Base-by-base conservation (phyloP, 2,888 invertebrate species). In the Phaedon cochleariae region DNA sequence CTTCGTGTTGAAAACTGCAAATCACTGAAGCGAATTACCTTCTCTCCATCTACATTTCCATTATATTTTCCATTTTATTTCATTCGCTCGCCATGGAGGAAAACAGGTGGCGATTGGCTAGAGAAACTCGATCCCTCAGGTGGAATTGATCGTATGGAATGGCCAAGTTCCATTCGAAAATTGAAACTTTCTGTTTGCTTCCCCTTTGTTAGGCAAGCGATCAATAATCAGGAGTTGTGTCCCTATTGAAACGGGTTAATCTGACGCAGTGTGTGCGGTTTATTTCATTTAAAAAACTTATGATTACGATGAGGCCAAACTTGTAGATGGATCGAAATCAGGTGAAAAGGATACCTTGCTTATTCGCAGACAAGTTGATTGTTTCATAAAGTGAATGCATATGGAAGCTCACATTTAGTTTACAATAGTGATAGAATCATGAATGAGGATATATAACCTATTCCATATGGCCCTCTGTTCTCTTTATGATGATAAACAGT, bases 1-100 rank as follows among this genome's bases (percentile, higher is more conserved):
- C 2, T 34, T 7, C 34, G 34, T 10, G 6, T 34, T 12, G 15
- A 55, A 31, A 55, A 55, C 41, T 41, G 55, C 55, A 55, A 55
- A 55, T 55, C 55, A 55, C 55, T 15, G 37, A 9, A 41, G 37
- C 41, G 55, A 55, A 55, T 55, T 55, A 55, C 55, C 18, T 41
- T 22, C 20, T 3, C 34, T 9, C 55, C 55, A 55, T 55, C 37
- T 55, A 55, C 55, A 55, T 55, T 21, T 55, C 41, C 41, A 55
- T 41, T 55, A 55, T 55, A 41, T 55, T 41, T 34, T 34, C 12
- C 34, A 34, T 34, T 34, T 34, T 9, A 34, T 34, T 34, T 12
- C 34, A 12, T 34, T 34, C 12, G 34, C 10, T 12, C 34, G 34
- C 34, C 34, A 34, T 34, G 10, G 34, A 7, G 34, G 34, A 9